Percentiles rank a stretch among this genome's conserved stretches.
These are phyloP conservation scores for Chelon auratus DNA, from an alignment of 2,797 vertebrate genomes.

Conservation along the genomic window DNA sequence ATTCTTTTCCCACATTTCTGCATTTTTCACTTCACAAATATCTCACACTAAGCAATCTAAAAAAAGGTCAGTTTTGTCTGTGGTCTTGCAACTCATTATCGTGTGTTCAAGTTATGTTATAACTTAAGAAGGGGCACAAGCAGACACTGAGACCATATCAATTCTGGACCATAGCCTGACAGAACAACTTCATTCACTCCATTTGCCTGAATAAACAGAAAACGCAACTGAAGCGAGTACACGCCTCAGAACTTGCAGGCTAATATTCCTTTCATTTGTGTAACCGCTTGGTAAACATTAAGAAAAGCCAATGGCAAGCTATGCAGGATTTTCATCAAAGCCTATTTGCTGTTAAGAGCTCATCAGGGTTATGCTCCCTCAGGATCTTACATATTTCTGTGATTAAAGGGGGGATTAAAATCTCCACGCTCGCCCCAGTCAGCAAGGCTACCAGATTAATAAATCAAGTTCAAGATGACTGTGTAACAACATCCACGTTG, in stretches of 20 bases:
- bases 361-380: background rate
- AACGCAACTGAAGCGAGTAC: background rate
- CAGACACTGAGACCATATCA: background rate
- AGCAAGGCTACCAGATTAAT: background rate
- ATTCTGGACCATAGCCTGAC: background rate
- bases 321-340: slow-evolving; percentile 7
- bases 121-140: background rate
- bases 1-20: too few relatives aligned
- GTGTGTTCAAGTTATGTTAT: background rate
- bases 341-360: background rate
- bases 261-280: background rate
- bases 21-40: background rate
- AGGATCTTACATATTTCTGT: background rate
- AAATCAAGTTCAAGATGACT: background rate
- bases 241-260: slow-evolving; percentile 26
- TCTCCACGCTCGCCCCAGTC: background rate
- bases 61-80: background rate
- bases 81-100: background rate
- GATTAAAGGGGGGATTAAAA: background rate
- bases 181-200: background rate
- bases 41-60: background rate
- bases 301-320: background rate
- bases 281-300: slow-evolving; percentile 34
- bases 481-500: background rate
- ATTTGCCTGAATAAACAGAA: background rate